These are phyloP conservation scores for Eledona agricola DNA, from an alignment of 2,888 invertebrate genomes.

Conservation along the genomic window DNA sequence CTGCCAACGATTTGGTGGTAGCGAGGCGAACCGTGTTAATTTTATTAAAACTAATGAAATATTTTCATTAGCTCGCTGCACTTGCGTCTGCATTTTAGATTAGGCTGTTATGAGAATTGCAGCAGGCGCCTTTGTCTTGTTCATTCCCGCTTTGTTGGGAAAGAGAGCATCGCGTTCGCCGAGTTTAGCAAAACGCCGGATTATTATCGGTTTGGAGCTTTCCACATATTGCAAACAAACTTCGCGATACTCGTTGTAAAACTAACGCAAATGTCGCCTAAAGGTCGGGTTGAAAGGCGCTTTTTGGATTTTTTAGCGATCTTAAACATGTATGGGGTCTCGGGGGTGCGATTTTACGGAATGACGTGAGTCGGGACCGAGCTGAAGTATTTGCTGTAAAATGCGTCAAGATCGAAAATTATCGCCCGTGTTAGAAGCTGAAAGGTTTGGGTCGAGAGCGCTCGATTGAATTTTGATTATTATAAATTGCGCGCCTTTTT, in stretches of 20 bases:
- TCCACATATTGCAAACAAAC: constrained; percentile 15
- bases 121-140: constrained; percentile 2
- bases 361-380: constrained; percentile 14
- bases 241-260: constrained; percentile 8
- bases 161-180: constrained; percentile 24
- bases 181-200: constrained; percentile 17
- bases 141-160: constrained; percentile 13
- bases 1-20: too few relatives aligned
- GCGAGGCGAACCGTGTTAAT: constrained; percentile 3
- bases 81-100: too few relatives aligned
- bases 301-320: constrained; percentile 11
- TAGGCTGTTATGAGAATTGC: background rate
- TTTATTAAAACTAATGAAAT: background rate
- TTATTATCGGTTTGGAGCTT: constrained; percentile 18
- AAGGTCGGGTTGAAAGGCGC: constrained; percentile 12
- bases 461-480: too few relatives aligned
- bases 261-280: constrained; percentile 11
- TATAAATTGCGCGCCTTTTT: too few relatives aligned
- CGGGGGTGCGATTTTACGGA: constrained; percentile 11
- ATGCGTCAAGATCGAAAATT: constrained; percentile 25
- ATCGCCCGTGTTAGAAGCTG: too few relatives aligned
- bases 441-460: too few relatives aligned
- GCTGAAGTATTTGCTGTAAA: constrained; percentile 8
- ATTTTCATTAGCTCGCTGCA: too few relatives aligned
- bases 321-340: constrained; percentile 23